Base-by-base conservation (phyloP, 2,888 invertebrate species). In the Apamea epomidion region DNA sequence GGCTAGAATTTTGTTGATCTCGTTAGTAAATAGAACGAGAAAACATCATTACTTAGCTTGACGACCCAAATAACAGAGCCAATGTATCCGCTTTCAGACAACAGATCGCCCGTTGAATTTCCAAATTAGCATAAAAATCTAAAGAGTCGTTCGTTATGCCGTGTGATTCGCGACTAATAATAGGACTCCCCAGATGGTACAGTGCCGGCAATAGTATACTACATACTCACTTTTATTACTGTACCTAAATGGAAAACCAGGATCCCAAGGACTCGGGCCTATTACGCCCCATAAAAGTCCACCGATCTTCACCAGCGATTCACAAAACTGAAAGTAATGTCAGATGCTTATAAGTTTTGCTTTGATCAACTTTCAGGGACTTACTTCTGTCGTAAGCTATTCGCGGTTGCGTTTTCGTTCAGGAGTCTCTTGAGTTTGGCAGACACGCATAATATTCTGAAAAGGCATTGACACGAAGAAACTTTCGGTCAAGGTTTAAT, bases 81-180 rank as follows among this genome's bases (percentile, higher is more conserved):
- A 70, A 77, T 76, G 69, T 82, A 86, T 86, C 83, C 88, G 85
- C 86, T 86, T 88, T 86, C 88, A 82, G 67, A 86, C 73, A 86
- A 82, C 76, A 75, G 72, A 85, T 77, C 67, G 85, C 60, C 77
- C 88, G 85, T 88, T 88, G 69, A 88, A 77, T 82, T 86, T 86
- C 86, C 82, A 51, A 86, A 86, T 85, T 88, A 85, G 77, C 85
- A 86, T 86, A 86, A 86, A 82, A 82, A 86, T 86, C 74, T 73
- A 58, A 74, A 85, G 67, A 74, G 42, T 74, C 32, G 78, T 74
- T 85, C 88, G 84, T 75, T 77, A 77, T 68, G 72, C 82, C 64
- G 58, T 78, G 70, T 88, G 76, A 69, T 77, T 77, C 73, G 65
- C 75, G 25, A 85, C 48, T 81, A 71, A 76, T 58, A 87, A 87